A percentile compares a stretch with the other conserved stretches of the same genome.
phyloP scores from a whole-genome alignment of 2,113 vertebrate genomes.

The Microcebus lehilahytsara region DNA sequence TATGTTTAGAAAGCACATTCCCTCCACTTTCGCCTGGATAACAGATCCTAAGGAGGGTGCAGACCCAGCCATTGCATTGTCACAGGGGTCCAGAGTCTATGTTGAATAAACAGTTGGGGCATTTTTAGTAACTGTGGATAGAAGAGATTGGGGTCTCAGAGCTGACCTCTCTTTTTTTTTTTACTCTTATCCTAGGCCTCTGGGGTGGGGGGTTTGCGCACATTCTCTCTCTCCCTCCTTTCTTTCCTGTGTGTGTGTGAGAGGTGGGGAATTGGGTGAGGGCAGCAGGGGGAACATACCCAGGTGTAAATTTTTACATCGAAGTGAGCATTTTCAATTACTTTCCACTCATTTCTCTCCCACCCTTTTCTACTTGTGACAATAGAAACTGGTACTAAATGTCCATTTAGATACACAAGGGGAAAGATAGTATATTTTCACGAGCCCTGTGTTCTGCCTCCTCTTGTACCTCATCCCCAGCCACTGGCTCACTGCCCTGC shows the following conservation, averaged over 20 bases:
- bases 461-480: background rate
- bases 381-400: conserved; percentile 57
- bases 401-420: conserved; percentile 51
- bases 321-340: conserved; percentile 51
- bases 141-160: background rate
- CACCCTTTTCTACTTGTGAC: conserved; percentile 52
- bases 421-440: conserved; percentile 7
- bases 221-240: background rate
- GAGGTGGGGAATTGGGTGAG: background rate
- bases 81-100: background rate
- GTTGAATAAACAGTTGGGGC: background rate
- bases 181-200: background rate
- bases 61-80: background rate
- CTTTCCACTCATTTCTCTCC: background rate
- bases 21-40: background rate
- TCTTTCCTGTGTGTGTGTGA: background rate
- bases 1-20: background rate
- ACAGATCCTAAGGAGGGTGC: background rate
- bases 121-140: background rate
- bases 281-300: background rate
- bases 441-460: background rate
- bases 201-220: background rate
- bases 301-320: conserved; percentile 9
- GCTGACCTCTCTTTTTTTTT: background rate
- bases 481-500: background rate